These are phyloP conservation scores for Coboldia fuscipes DNA, from an alignment of 1,140 invertebrate genomes.

Conservation along the genomic window DNA sequence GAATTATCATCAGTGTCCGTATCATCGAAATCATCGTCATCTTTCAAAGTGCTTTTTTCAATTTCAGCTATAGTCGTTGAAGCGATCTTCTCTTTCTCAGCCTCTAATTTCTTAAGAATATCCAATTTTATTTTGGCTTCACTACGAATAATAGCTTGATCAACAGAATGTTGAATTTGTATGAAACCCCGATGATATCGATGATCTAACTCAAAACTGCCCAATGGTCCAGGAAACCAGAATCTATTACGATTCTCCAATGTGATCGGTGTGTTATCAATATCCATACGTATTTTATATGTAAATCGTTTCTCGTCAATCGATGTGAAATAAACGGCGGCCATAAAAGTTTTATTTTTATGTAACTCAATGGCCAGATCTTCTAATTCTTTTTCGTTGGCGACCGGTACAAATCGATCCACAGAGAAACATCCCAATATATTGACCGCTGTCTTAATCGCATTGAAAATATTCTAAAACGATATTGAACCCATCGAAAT, in stretches of 20 bases:
- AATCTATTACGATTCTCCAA: slow-evolving; percentile 32
- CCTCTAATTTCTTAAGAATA: background rate
- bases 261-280: slow-evolving; percentile 39
- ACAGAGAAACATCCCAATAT: slow-evolving; percentile 34
- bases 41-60: background rate
- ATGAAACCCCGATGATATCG: slow-evolving; percentile 43
- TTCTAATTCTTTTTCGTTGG: slow-evolving; percentile 25
- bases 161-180: slow-evolving; percentile 39
- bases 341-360: slow-evolving; percentile 15
- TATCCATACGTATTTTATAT: slow-evolving; percentile 44
- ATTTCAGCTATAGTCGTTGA: slow-evolving; percentile 1
- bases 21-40: background rate
- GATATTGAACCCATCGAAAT: too few species aligned
- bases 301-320: slow-evolving; percentile 11
- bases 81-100: too few species aligned
- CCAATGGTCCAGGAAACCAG: slow-evolving; percentile 39
- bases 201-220: slow-evolving; percentile 35
- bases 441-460: slow-evolving; percentile 20
- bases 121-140: slow-evolving; percentile 12
- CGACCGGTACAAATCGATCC: slow-evolving; percentile 29
- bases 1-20: background rate
- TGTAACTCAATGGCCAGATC: slow-evolving; percentile 26
- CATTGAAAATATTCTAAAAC: slow-evolving; percentile 10
- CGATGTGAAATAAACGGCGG: slow-evolving; percentile 15
- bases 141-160: slow-evolving; percentile 31